phyloP scores from a whole-genome alignment of 2,797 vertebrate genomes.

The Gadopsis bispinosus region DNA sequence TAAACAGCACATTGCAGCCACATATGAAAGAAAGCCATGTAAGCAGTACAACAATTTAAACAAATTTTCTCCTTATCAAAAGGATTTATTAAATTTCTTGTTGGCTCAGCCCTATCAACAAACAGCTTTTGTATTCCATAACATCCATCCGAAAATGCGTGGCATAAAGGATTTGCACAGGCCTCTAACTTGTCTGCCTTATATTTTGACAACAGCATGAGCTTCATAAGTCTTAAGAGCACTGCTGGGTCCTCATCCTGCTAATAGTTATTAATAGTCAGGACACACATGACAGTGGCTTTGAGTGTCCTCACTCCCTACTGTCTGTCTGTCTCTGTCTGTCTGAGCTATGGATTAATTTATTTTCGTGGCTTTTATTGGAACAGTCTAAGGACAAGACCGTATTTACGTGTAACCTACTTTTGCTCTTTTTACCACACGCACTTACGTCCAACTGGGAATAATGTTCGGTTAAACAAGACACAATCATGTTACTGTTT shows the following conservation, averaged over 20 bases:
- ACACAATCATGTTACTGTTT: constrained; percentile 29
- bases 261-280: constrained; percentile 63
- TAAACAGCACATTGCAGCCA: constrained; percentile 14
- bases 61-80: constrained; percentile 16
- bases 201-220: constrained; percentile 65
- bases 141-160: constrained; percentile 38
- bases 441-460: constrained; percentile 15
- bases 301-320: constrained; percentile 42
- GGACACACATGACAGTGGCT: constrained; percentile 43
- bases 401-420: constrained; percentile 27
- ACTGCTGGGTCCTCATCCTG: constrained; percentile 33
- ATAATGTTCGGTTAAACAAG: constrained; percentile 16
- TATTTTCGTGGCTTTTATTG: constrained; percentile 26
- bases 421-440: constrained; percentile 31
- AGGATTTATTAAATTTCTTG: constrained; percentile 28
- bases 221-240: constrained; percentile 57
- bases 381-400: constrained; percentile 27
- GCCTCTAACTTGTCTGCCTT: constrained; percentile 10
- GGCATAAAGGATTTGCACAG: constrained; percentile 26
- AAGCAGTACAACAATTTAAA: constrained; percentile 15
- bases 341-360: constrained; percentile 28
- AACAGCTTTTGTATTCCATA: constrained; percentile 33
- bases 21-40: constrained; percentile 6
- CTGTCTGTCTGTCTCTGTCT: constrained; percentile 4
- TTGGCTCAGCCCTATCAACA: constrained; percentile 26